These are phyloP conservation scores for Chloroclystis v-ata DNA, from an alignment of 2,888 invertebrate genomes.

Conservation along the genomic window DNA sequence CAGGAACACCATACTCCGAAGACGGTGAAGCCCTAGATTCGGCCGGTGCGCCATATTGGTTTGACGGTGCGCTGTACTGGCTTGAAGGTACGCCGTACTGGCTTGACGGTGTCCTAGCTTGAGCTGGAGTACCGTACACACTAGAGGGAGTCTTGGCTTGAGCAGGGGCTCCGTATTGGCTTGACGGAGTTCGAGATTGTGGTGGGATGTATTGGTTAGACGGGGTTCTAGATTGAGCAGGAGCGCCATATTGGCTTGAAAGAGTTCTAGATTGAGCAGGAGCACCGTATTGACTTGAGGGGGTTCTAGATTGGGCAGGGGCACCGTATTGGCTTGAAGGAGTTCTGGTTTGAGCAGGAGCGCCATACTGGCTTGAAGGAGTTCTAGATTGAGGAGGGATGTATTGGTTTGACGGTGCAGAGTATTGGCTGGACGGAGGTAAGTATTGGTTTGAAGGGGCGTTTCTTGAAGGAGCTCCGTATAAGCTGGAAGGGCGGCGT, in stretches of 20 bases:
- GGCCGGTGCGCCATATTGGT: constrained; percentile 57
- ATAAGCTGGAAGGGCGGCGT: constrained; percentile 28
- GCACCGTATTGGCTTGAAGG: constrained; percentile 48
- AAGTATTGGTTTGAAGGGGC: no score
- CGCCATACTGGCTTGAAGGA: constrained; percentile 44
- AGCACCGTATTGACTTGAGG: constrained; percentile 50
- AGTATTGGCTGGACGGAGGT: background rate
- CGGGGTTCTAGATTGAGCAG: constrained; percentile 16
- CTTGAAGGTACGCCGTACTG: constrained; percentile 27
- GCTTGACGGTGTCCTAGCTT: constrained; percentile 12
- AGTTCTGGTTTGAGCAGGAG: constrained; percentile 34
- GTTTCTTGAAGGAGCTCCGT: background rate
- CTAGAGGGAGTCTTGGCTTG: constrained; percentile 11
- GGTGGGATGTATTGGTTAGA: constrained; percentile 59
- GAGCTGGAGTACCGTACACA: constrained; percentile 29
- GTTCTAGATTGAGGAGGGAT: background rate
- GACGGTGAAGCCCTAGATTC: constrained; percentile 23
- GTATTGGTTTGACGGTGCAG: background rate
- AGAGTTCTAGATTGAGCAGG: constrained; percentile 27
- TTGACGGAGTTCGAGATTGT: constrained; percentile 13
- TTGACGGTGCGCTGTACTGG: constrained; percentile 59
- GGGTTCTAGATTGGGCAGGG: constrained; percentile 27
- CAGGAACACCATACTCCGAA: constrained; percentile 29
- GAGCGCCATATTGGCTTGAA: constrained; percentile 54
- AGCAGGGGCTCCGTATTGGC: constrained; percentile 11